Conservation (phyloP, 2,797 vertebrate genomes). For the Aythya fuligula region DNA sequence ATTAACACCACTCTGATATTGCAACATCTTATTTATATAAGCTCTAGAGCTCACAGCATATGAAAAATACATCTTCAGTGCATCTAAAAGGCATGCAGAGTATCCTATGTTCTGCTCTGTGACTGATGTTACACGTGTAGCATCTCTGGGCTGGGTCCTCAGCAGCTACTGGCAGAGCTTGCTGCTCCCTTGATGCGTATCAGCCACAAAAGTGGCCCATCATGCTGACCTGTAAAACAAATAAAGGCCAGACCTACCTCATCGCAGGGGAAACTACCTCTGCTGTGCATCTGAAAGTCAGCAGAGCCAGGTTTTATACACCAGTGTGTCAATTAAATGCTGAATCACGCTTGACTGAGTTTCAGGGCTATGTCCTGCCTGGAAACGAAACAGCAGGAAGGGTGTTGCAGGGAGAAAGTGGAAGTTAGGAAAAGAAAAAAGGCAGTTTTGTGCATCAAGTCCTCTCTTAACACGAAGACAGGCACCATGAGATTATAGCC, state of each 20-base stretch:
- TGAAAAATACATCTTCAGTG: background rate
- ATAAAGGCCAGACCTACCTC: background rate
- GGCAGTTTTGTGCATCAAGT: background rate
- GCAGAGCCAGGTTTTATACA: background rate
- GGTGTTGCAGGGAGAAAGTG: background rate
- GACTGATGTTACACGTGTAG: background rate
- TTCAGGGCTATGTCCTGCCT: background rate
- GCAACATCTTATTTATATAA: background rate
- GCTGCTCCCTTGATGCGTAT: background rate
- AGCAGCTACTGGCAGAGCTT: background rate
- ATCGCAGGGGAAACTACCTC: background rate
- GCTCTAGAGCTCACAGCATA: background rate
- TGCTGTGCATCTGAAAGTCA: background rate
- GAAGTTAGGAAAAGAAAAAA: background rate
- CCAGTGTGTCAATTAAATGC: background rate
- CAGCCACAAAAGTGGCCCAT: background rate
- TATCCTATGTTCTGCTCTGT: background rate
- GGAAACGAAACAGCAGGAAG: background rate
- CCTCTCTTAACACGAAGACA: background rate
- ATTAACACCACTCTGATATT: background rate
- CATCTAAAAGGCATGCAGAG: background rate
- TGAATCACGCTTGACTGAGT: conserved; percentile 32
- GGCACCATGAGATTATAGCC: background rate
- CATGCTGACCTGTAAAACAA: conserved; percentile 42
- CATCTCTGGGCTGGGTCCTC: background rate